Base-by-base conservation (phyloP, 2,888 invertebrate genomes). In the Cephus nigrinus region DNA sequence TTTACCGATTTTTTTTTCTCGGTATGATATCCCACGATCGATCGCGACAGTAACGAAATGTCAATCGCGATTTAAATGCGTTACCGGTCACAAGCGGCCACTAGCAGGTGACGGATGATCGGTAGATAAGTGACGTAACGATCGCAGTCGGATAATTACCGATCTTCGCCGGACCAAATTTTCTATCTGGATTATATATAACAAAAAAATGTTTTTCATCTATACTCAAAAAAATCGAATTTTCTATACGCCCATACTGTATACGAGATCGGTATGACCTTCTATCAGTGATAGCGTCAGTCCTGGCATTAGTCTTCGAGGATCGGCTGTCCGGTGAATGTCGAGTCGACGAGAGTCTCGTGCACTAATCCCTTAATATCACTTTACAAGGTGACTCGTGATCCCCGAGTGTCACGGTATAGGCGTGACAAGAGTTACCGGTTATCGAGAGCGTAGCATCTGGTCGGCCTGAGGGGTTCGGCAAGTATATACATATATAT, bases 321-420 rank as follows among this genome's bases (percentile, higher is more conserved):
- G 55, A 55, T 23, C 55, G 55, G 55, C 55, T 55, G 55, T 55
- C 23, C 9, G 55, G 55, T 55, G 55, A 55, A 55, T 55, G 55
- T 55, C 55, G 23, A 55, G 1, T 55, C 55, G 32, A 33, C 31
- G 71, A 71, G 73, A 15, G 35, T 12, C 33, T 33, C 33, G 76
- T 85, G 84, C 84, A 81, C 86, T 88, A 88, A 89, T 89, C 86
- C 86, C 79, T 83, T 84, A 82, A 85, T 86, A 88, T 88, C 86
- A 82, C 83, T 85, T 86, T 85, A 86, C 87, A 84, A 85, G 84
- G 82, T 82, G 80, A 80, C 77, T 79, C 82, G 80, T 79, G 81
- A 82, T 84, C 81, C 75, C 73, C 81, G 79, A 78, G 84, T 83
- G 86, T 88, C 85, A 82, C 82, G 80, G 84, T 85, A 84, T 83